Conservation (phyloP, 2,888 invertebrate species). For the Calameuta idolon region DNA sequence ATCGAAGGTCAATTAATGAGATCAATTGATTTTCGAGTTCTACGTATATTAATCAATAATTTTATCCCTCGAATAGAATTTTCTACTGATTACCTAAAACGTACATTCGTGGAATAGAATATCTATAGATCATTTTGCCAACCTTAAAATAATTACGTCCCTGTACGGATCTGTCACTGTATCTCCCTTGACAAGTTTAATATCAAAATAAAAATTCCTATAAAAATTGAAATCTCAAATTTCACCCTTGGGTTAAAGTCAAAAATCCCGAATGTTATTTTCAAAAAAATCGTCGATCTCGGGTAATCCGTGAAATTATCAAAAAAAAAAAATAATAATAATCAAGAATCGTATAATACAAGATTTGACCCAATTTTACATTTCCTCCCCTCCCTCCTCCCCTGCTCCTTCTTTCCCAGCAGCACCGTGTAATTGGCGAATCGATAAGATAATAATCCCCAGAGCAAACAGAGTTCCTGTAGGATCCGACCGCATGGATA, state of each 20-base stretch:
- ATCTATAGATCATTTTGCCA: not conserved
- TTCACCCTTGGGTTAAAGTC: not conserved
- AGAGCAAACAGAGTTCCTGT: not conserved
- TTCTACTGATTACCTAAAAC: not conserved
- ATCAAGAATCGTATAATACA: not conserved
- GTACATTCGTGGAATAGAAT: not conserved
- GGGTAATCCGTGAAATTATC: not conserved
- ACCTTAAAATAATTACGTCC: no score
- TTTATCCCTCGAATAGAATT: no score
- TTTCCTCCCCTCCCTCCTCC: not conserved
- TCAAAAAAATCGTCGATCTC: not conserved
- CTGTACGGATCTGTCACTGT: no score
- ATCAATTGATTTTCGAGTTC: not conserved
- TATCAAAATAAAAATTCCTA: no score
- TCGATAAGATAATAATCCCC: not conserved
- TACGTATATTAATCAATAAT: no score
- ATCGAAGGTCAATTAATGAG: no score
- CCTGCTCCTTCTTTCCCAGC: not conserved
- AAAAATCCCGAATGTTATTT: not conserved
- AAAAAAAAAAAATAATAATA: no score
- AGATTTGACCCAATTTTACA: not conserved
- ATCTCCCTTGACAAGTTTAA: no score
- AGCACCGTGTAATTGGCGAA: not conserved
- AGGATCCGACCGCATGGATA: not conserved
- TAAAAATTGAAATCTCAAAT: not conserved